These are phyloP conservation scores for Bombus consobrinus DNA, from an alignment of 1,140 invertebrate genomes.

Conservation along the genomic window DNA sequence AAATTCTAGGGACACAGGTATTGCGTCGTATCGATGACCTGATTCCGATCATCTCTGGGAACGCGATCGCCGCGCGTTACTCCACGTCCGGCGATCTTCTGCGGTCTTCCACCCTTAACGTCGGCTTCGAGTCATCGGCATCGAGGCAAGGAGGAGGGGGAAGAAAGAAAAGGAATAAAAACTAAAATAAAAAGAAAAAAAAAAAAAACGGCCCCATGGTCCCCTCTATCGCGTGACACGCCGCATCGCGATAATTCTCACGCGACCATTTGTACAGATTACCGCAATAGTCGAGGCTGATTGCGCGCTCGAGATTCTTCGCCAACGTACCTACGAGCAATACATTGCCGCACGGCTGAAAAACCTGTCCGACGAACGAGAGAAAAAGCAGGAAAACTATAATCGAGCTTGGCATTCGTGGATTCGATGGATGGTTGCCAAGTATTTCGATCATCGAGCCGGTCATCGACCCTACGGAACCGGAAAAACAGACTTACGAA, in stretches of 20 bases:
- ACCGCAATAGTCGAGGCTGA: not conserved
- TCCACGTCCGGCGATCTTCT: not conserved
- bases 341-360: not conserved
- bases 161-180: no score
- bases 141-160: not conserved
- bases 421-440: slow-evolving; percentile 43
- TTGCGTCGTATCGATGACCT: slow-evolving; percentile 56
- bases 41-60: slow-evolving; percentile 47
- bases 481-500: slow-evolving; percentile 3
- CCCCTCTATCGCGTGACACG: slow-evolving; percentile 32
- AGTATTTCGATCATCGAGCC: slow-evolving; percentile 35
- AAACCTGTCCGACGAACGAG: not conserved
- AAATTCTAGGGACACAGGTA: slow-evolving; percentile 49
- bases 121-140: no score
- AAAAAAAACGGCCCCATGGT: not conserved
- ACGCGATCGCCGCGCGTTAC: slow-evolving; percentile 15
- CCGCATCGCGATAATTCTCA: slow-evolving; percentile 14
- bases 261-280: slow-evolving; percentile 30
- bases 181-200: not conserved
- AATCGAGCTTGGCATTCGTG: slow-evolving; percentile 11
- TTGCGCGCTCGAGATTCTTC: slow-evolving; percentile 12
- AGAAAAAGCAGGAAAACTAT: not conserved
- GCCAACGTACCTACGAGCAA: not conserved
- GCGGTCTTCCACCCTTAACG: not conserved
- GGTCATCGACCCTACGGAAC: slow-evolving; percentile 33